Evolutionary conservation across 2,113 vertebrate species (phyloP).

Genomic region (Solea senegalensis): DNA sequence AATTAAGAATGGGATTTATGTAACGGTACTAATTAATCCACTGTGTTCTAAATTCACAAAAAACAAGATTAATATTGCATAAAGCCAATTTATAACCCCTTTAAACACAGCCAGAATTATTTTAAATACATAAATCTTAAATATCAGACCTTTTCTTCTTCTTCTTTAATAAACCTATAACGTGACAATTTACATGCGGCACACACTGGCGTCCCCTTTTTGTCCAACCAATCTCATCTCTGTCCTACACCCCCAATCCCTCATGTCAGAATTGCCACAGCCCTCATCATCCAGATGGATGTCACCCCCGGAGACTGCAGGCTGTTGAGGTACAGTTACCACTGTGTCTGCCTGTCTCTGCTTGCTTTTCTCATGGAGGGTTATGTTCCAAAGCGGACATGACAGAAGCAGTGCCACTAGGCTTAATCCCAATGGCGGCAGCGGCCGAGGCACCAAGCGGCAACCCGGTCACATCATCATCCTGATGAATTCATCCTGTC

Average conservation of each 20-base stretch:
- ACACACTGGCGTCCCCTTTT: constrained; percentile 42
- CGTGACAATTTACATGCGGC: constrained; percentile 31
- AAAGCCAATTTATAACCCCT: neutral
- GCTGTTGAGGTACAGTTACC: constrained; percentile 69
- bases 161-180: neutral
- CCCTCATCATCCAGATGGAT: constrained; percentile 54
- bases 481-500: constrained; percentile 59
- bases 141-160: no score
- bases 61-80: neutral
- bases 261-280: constrained; percentile 60
- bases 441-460: constrained; percentile 45
- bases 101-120: no score
- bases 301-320: constrained; percentile 57
- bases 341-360: constrained; percentile 57
- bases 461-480: constrained; percentile 52
- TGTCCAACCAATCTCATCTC: constrained; percentile 69
- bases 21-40: neutral
- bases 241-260: constrained; percentile 53
- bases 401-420: constrained; percentile 65
- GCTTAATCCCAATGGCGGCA: constrained; percentile 55
- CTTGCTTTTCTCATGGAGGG: constrained; percentile 60
- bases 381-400: constrained; percentile 65
- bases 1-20: neutral
- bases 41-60: neutral
- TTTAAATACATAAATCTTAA: no score